phyloP scores from a whole-genome alignment of 2,888 invertebrate genomes.

The Erebia epiphron region DNA sequence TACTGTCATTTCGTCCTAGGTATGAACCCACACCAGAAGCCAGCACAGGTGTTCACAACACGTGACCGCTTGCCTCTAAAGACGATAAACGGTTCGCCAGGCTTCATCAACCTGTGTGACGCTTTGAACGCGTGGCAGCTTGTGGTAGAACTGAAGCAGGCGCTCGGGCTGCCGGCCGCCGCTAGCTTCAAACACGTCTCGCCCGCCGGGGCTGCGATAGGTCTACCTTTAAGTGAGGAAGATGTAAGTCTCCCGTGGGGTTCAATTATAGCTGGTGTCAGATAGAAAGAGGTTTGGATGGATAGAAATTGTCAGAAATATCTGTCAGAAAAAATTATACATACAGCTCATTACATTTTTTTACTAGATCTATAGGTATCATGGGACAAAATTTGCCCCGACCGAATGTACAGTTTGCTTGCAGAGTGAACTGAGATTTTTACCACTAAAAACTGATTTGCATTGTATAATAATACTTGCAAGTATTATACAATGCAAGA shows the following conservation, averaged over 20 bases:
- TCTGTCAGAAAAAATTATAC: too few species aligned
- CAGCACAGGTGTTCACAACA: constrained; percentile 95
- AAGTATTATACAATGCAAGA: too few species aligned
- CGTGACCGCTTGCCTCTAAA: constrained; percentile 90
- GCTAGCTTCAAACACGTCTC: constrained; percentile 99
- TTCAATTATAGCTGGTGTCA: neutral
- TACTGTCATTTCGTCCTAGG: constrained; percentile 56
- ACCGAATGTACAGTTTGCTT: too few species aligned
- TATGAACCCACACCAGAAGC: constrained; percentile 99
- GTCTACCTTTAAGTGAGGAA: constrained; percentile 87
- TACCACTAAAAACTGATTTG: too few species aligned
- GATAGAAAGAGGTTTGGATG: too few species aligned
- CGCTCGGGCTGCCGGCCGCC: constrained; percentile 93
- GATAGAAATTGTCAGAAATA: neutral
- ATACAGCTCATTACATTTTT: too few species aligned
- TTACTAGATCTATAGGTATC: too few species aligned
- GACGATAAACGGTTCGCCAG: constrained; percentile 97
- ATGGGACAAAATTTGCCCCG: too few species aligned
- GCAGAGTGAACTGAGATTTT: too few species aligned
- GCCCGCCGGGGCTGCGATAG: constrained; percentile 98
- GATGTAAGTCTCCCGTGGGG: constrained; percentile 72
- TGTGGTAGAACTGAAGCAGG: constrained; percentile 92
- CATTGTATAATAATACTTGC: too few species aligned
- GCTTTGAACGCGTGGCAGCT: constrained; percentile 99
- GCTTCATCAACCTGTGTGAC: constrained; percentile 98